phyloP scores from a whole-genome alignment of 2,113 vertebrate genomes.

The Laticauda laticaudata region DNA sequence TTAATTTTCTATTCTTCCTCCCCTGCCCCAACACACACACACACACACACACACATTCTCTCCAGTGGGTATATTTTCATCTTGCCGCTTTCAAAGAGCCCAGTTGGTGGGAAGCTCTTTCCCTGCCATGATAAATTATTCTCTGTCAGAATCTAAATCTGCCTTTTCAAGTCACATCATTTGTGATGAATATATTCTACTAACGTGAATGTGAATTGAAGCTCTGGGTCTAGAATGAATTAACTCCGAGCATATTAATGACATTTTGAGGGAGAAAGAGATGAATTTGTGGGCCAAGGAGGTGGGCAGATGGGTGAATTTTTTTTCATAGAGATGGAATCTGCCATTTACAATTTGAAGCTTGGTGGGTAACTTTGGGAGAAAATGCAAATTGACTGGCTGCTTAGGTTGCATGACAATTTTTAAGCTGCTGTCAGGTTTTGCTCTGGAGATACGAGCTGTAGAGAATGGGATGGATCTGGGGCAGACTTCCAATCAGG shows the following conservation, averaged over 20 bases:
- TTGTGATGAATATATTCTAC: constrained; percentile 70
- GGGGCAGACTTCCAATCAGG: background rate
- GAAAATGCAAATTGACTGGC: background rate
- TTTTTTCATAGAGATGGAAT: constrained; percentile 43
- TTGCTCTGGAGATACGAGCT: background rate
- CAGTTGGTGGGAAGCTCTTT: constrained; percentile 51
- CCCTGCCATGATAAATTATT: constrained; percentile 68
- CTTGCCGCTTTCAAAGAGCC: constrained; percentile 49
- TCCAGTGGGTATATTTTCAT: constrained; percentile 44
- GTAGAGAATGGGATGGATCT: background rate
- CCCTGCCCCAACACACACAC: no score
- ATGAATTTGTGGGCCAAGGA: constrained; percentile 58
- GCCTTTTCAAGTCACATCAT: constrained; percentile 65
- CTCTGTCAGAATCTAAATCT: constrained; percentile 68
- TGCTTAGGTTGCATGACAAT: background rate
- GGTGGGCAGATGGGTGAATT: constrained; percentile 49
- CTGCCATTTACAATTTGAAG: background rate
- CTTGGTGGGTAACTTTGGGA: background rate
- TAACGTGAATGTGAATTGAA: constrained; percentile 59
- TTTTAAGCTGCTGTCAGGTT: background rate
- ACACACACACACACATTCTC: constrained; percentile 7
- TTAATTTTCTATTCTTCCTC: background rate
- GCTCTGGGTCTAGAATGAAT: constrained; percentile 61
- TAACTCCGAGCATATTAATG: constrained; percentile 62
- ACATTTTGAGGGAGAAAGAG: constrained; percentile 52